Evolutionary conservation across 1,140 invertebrate species (phyloP), one percentile per base, ranked within the genome.

Genomic region (Neodiprion fabricii): DNA sequence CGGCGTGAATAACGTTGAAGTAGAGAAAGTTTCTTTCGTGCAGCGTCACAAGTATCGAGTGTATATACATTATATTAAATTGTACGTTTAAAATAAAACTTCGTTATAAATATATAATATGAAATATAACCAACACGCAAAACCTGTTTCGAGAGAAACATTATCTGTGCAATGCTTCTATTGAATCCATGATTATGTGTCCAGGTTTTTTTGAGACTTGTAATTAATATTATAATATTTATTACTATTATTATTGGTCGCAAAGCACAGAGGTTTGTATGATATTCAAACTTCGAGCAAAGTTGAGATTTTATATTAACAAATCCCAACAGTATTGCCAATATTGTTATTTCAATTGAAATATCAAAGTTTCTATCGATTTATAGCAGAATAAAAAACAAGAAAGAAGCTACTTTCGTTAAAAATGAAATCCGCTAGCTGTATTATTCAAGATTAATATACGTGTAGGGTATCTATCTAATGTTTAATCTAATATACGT

Each of bases 1-100:
- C 53, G n/a, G n/a, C 53, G 53, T 61, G 53, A 61, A 17, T 61
- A 17, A 40, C 28, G 28, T 5, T 40, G 28, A 40, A 40, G 28
- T 40, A 40, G 28, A 40, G 28, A 5, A 40, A 40, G 28, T 40
- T 40, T 40, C 28, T 5, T 40, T 40, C 28, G 28, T 40, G 28
- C 2, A 5, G 5, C 28, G 28, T 79, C 71, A 74, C 75, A 40
- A 5, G 78, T 77, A 77, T 70, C 72, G 21, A 72, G 73, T 77
- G 12, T 76, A 78, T 74, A 72, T 70, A 76, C 70, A 76, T 40
- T 75, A 78, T 79, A 81, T 79, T 80, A 76, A 61, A 82, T 83
- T 77, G 72, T 81, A 79, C 78, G 80, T 84, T 81, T 79, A 78
- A 72, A 79, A 76, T 75, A 76, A 82, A 84, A 80, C 78, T 84